A percentile compares a stretch with the other conserved stretches of the same genome.
These are phyloP conservation scores for Percina caprodes DNA, from an alignment of 2,113 vertebrate species.

Conservation along the genomic window DNA sequence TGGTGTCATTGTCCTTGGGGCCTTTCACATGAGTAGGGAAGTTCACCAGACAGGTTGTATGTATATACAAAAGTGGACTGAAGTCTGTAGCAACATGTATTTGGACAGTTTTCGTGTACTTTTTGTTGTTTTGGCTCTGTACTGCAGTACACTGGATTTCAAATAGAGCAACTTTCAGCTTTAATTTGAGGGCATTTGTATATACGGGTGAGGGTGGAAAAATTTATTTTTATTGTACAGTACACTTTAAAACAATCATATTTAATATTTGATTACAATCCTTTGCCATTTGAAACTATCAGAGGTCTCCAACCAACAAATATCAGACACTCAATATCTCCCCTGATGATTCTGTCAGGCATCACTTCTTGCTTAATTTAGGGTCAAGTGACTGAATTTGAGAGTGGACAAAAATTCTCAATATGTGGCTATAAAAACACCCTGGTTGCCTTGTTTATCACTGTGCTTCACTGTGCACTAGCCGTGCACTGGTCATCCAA, in stretches of 20 bases:
- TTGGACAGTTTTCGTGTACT: not conserved
- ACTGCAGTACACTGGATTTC: not conserved
- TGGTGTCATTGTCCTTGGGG: conserved; percentile 41
- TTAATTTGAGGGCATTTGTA: not conserved
- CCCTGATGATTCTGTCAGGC: not conserved
- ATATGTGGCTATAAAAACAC: not conserved
- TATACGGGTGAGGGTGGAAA: not conserved
- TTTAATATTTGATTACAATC: not conserved
- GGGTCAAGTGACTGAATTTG: not conserved
- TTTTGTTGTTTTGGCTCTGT: not conserved
- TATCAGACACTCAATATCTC: not conserved
- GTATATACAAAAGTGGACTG: not conserved
- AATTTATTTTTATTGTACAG: too few species aligned
- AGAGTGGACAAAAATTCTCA: not conserved
- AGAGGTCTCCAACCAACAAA: not conserved
- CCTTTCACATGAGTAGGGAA: not conserved
- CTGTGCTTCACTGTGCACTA: not conserved
- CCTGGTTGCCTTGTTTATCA: not conserved
- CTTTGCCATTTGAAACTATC: not conserved
- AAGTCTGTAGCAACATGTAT: not conserved
- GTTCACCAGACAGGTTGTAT: conserved; percentile 13
- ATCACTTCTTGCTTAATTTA: not conserved
- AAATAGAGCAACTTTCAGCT: not conserved
- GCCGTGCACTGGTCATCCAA: not conserved
- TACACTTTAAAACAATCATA: not conserved